Base-by-base conservation (phyloP, 2,888 invertebrate genomes). In the Lissocephala sabroskyi region DNA sequence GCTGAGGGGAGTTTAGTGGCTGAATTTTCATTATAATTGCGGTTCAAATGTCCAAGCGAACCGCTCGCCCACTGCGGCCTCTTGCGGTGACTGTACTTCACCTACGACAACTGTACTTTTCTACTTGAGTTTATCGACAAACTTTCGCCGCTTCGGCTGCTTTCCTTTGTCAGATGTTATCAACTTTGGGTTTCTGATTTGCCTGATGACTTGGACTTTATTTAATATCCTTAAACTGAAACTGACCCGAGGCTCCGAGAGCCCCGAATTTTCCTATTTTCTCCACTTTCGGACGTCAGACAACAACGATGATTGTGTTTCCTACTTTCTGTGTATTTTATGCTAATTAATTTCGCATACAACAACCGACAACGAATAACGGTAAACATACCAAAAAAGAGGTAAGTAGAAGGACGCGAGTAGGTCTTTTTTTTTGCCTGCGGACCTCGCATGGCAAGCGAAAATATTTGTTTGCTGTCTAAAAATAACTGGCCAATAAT, bases 321-420 rank as follows among this genome's bases (percentile, higher is more conserved):
- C 10, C 49, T 42, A 40, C 33, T 58, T 14, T 52, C 26, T 54
- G 64, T 68, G 61, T 62, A 41, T 60, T 73, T 62, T 56, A 63
- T 68, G 70, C 57, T 65, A 77, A 71, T 71, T 71, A 74, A 68
- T 74, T 77, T 68, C 56, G 45, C 36, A 54, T 45, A 36, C 41
- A 45, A 33, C 39, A 50, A 33, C 40, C 33, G 43, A 46, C 29
- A 16, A 16, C 9, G 30, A 35, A 44, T 13, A 37, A 33, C 30
- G 14, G 30, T 37, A 14, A 37, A 37, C 14, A 37, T 37, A 36
- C 13, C 30, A 36, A 36, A 36, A 36, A 14, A 17, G 16, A 36
- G 29, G 10, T 14, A 19, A 19, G 11, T 10, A 19, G 13, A 42
- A 11, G 29, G 13, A 13, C 39, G 7, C 16, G 37, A 18, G 6